phyloP scores from a whole-genome alignment of 2,113 vertebrate species.

The Chrysochloris asiatica region DNA sequence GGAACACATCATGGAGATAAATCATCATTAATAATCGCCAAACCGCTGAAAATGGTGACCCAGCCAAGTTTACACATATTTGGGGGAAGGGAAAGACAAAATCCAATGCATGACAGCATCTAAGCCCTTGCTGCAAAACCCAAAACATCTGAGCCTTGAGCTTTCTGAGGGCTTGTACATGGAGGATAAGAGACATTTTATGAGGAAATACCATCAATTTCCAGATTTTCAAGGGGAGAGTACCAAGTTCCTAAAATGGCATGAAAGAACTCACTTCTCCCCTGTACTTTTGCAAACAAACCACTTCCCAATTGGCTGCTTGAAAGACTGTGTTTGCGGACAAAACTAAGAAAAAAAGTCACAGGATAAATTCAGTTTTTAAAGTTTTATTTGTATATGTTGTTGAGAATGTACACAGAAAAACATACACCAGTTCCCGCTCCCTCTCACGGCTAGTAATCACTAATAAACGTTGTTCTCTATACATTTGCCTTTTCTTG shows the following conservation, averaged over 20 bases:
- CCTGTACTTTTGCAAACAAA: accelerated
- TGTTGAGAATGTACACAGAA: neutral
- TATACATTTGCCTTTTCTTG: neutral
- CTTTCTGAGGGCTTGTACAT: neutral
- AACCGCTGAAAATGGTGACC: neutral
- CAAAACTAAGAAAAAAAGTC: neutral
- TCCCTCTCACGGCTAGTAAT: neutral
- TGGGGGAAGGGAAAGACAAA: too few relatives aligned
- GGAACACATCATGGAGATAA: too few relatives aligned
- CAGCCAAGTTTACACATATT: neutral
- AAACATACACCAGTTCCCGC: neutral
- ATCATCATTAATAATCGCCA: neutral
- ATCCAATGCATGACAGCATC: neutral
- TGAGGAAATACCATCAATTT: neutral
- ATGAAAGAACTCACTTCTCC: neutral
- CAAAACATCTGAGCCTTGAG: neutral
- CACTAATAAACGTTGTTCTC: neutral
- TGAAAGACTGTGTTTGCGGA: accelerated
- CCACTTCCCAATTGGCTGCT: accelerated
- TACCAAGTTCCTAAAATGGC: neutral
- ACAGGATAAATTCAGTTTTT: neutral
- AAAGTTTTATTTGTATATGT: neutral
- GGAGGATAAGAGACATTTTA: neutral
- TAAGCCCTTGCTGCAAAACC: neutral
- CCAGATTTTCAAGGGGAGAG: neutral